Evolutionary conservation across 2,888 invertebrate species (phyloP), one percentile per base, ranked within the genome.

Genomic region (Aphelenchoides bicaudatus): DNA sequence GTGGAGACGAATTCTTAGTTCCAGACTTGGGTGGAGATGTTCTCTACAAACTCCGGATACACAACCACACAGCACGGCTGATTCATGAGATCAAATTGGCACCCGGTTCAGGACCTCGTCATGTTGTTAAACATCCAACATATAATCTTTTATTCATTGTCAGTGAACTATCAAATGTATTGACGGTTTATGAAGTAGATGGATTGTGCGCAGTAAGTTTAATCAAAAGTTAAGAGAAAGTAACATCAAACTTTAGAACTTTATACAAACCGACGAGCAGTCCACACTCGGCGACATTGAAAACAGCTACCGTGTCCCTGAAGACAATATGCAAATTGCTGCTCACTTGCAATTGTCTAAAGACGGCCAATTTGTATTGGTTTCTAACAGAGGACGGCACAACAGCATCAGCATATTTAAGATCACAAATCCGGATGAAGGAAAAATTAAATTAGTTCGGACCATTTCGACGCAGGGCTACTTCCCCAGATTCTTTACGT

Each of bases 81-180:
- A 28, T 51, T 27, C 52, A 51, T 23, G 37, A 51, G 3, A 51
- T 51, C 13, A 10, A n/a, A 2, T 13, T 54, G 29, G 37, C 62
- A 16, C 61, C 31, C 1, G 52, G 59, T n/a, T 28, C 48, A 16
- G 59, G 59, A 25, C 59, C 59, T 48, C 61, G 59, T 3, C 63
- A 63, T 19, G 23, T 59, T 8, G 39, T 59, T 1, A 64, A 56
- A 21, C 59, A 59, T 31, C 59, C 59, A 19, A 37, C 6, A 16
- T 34, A 29, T 16, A 28, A 64, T 1, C 56, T 59, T 21, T 30
- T 62, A 1, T 63, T 63, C 37, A 39, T 59, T 4, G 25, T 59
- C 13, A 39, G 27, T 2, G 59, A 59, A 34, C n/a, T 59, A 3
- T 25, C 61, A n/a, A 59, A 59, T 21, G 53, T 56, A 23, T 39